A percentile compares a stretch with the other conserved stretches of the same genome.
phyloP scores from a whole-genome alignment of 2,797 vertebrate species.

The Pseudopleuronectes americanus region DNA sequence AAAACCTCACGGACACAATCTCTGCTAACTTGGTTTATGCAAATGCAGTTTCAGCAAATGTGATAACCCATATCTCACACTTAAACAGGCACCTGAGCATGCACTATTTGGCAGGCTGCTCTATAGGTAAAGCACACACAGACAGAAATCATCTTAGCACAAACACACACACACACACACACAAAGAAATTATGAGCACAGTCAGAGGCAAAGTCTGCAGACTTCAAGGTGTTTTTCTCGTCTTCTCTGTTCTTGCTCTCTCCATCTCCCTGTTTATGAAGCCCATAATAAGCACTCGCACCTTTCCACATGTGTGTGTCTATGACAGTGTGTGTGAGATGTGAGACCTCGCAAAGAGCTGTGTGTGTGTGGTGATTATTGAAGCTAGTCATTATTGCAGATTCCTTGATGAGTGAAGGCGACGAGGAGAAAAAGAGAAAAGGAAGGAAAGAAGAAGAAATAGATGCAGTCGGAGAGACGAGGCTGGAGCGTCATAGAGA shows the following conservation, averaged over 20 bases:
- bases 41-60: slow-evolving; percentile 59
- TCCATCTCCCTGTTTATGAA: slow-evolving; percentile 40
- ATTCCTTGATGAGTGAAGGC: slow-evolving; percentile 26
- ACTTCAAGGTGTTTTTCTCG: slow-evolving; percentile 22
- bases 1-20: slow-evolving; percentile 28
- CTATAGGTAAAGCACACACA: not conserved
- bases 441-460: slow-evolving; percentile 12
- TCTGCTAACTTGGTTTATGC: slow-evolving; percentile 50
- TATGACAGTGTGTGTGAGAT: too few relatives aligned
- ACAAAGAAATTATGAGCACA: slow-evolving; percentile 24
- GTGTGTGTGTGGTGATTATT: slow-evolving; percentile 21
- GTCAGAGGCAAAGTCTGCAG: slow-evolving; percentile 6
- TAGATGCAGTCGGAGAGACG: slow-evolving; percentile 2
- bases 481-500: slow-evolving; percentile 8
- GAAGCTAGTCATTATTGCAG: slow-evolving; percentile 40
- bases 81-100: slow-evolving; percentile 19
- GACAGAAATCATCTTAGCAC: not conserved
- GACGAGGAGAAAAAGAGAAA: not conserved
- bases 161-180: not conserved
- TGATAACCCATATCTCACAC: slow-evolving; percentile 12
- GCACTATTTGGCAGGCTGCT: slow-evolving; percentile 8
- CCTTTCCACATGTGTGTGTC: slow-evolving; percentile 5
- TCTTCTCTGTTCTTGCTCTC: slow-evolving; percentile 12
- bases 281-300: slow-evolving; percentile 32
- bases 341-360: not conserved